Conservation (phyloP, 2,797 vertebrate genomes). For the Chiroxiphia lanceolata region DNA sequence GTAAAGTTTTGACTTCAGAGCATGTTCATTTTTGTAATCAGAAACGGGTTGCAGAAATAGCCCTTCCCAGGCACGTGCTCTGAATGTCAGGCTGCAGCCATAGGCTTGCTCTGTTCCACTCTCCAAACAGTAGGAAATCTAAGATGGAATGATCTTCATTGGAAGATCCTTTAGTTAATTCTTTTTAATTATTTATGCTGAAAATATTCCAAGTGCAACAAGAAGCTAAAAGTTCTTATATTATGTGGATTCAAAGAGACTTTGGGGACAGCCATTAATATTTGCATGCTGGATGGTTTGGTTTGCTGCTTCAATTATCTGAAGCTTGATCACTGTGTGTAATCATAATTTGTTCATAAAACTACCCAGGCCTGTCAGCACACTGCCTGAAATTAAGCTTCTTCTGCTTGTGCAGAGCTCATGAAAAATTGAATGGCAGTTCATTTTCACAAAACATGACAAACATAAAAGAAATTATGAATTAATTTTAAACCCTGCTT, state of each 20-base stretch:
- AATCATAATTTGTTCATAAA: constrained; percentile 76
- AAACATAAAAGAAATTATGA: constrained; percentile 82
- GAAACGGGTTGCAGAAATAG: neutral
- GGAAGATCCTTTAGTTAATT: neutral
- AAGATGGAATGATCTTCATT: neutral
- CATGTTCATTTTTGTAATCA: neutral
- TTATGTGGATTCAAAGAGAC: constrained; percentile 35
- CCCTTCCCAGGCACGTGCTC: neutral
- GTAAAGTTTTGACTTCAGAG: neutral
- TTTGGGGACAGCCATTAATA: constrained; percentile 56
- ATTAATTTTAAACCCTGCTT: constrained; percentile 82
- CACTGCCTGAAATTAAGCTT: constrained; percentile 77
- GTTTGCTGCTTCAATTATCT: constrained; percentile 69
- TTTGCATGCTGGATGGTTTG: constrained; percentile 50
- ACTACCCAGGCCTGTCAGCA: constrained; percentile 74
- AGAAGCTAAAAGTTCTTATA: constrained; percentile 24
- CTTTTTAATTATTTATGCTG: constrained; percentile 2
- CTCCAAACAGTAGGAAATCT: neutral
- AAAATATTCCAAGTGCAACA: constrained; percentile 29
- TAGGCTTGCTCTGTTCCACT: neutral
- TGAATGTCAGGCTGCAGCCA: neutral
- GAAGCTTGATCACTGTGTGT: constrained; percentile 72
- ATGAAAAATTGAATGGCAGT: constrained; percentile 82
- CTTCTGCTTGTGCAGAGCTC: constrained; percentile 67
- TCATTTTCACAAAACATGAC: constrained; percentile 81